Evolutionary conservation across 2,888 invertebrate species (phyloP).

Genomic region (Erebia epiphron): DNA sequence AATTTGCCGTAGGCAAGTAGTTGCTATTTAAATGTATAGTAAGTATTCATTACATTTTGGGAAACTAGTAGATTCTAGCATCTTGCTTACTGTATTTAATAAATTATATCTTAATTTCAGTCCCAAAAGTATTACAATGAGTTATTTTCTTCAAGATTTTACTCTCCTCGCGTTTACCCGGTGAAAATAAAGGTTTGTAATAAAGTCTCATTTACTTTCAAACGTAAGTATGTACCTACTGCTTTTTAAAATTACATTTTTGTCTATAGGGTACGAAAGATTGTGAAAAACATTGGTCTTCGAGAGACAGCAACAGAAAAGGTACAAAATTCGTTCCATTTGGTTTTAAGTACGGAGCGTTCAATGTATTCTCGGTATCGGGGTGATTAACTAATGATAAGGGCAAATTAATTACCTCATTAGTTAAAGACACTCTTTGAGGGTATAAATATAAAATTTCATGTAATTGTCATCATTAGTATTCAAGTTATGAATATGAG

Average conservation of each 20-base stretch:
- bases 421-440: too few relatives aligned
- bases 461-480: too few relatives aligned
- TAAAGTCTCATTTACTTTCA: neutral
- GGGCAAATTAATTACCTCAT: too few relatives aligned
- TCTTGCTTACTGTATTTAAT: neutral
- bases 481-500: too few relatives aligned
- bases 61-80: too few relatives aligned
- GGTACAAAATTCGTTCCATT: neutral
- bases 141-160: constrained; percentile 49
- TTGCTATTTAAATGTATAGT: too few relatives aligned
- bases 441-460: too few relatives aligned
- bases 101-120: constrained; percentile 49
- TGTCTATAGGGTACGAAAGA: neutral
- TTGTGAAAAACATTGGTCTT: neutral
- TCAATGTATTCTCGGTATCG: too few relatives aligned
- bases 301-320: neutral
- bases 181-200: constrained; percentile 34
- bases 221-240: neutral
- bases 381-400: too few relatives aligned
- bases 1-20: too few relatives aligned
- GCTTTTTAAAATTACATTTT: neutral
- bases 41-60: too few relatives aligned
- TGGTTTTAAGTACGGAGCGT: too few relatives aligned
- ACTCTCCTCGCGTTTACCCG: constrained; percentile 44
- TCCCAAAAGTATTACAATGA: constrained; percentile 68